Evolutionary conservation across 2,888 invertebrate genomes (phyloP), one percentile per base, ranked within the genome.

Genomic region (Frankliniella fusca): DNA sequence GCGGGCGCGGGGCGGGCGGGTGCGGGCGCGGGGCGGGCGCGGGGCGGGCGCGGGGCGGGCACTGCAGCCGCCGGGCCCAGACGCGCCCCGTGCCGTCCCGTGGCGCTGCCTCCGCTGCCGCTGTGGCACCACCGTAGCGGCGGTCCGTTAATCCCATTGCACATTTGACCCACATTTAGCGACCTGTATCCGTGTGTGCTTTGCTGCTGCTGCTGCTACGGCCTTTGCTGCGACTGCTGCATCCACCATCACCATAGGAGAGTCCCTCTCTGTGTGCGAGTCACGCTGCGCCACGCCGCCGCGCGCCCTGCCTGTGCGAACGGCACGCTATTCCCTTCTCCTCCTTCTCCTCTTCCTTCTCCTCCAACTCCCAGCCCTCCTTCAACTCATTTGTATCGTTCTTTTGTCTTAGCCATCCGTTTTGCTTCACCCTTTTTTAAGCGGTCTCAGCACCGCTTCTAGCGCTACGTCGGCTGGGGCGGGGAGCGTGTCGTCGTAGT

Each of bases 131-230:
- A 38, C 38, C 38, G 38, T 38, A 38, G 38, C 38, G 38, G 61
- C 70, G 70, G 70, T 76, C 70, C 70, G 70, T 76, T 76, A 76
- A 76, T 76, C 23, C 27, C 70, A 76, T 76, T 76, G 70, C 70
- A 76, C 70, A 76, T 76, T 76, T 76, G 70, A 76, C 70, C 70
- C 70, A 76, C 70, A 76, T 76, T 76, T 76, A 27, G 70, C 70
- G 61, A 61, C 61, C 61, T 61, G 61, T 18, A 61, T 61, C 61
- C 61, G 18, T n/a, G 61, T 18, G 54, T 18, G 54, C 54, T 5
- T 38, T 38, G 38, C 38, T 38, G 38, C 38, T 38, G 38, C 38
- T 38, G 38, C 38, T 38, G 38, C 54, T 11, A 18, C 15, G 54
- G 18, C 23, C 23, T 23, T n/a, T 23, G 70, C n/a, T 70, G 70